Conservation (phyloP, 1,140 invertebrate species). For the Drosophila subobscura region DNA sequence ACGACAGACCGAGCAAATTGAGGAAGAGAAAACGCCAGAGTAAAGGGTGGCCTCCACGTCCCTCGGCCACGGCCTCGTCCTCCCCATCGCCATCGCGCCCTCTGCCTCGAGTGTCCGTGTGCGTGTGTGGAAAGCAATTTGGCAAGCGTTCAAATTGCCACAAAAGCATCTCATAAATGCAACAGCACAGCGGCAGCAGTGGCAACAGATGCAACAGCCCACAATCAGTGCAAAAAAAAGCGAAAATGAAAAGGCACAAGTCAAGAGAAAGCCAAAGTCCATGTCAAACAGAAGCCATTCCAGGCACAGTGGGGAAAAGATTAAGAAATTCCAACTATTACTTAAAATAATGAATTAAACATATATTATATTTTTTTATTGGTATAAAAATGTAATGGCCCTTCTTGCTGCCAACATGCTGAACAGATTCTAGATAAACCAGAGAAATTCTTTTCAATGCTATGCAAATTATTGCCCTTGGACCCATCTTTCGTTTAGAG, state of each 20-base stretch:
- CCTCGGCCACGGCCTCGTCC: too few relatives aligned
- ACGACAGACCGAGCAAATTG: slow-evolving; percentile 27
- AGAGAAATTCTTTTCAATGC: too few relatives aligned
- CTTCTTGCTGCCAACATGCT: too few relatives aligned
- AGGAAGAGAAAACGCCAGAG: slow-evolving; percentile 34
- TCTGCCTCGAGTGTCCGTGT: slow-evolving; percentile 12
- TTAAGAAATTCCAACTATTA: not conserved
- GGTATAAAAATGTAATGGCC: too few relatives aligned
- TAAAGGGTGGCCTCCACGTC: slow-evolving; percentile 26
- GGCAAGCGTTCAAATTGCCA: slow-evolving; percentile 71
- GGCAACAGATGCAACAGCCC: not conserved
- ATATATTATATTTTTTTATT: too few relatives aligned
- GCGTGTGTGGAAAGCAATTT: slow-evolving; percentile 69
- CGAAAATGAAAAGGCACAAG: not conserved
- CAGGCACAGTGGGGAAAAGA: slow-evolving; percentile 23
- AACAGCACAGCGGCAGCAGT: slow-evolving; percentile 57
- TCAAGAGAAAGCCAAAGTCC: slow-evolving; percentile 2
- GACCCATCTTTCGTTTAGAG: too few relatives aligned
- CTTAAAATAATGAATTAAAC: too few relatives aligned
- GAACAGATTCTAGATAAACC: too few relatives aligned
- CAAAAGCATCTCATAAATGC: slow-evolving; percentile 66
- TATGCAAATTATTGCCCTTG: too few relatives aligned
- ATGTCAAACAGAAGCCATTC: not conserved
- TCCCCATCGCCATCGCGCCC: not conserved
- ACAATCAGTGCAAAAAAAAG: slow-evolving; percentile 30